A percentile compares a stretch with the other conserved stretches of the same genome.
Evolutionary conservation across 1,140 invertebrate genomes (phyloP).

Genomic region (Chironomus tepperi): DNA sequence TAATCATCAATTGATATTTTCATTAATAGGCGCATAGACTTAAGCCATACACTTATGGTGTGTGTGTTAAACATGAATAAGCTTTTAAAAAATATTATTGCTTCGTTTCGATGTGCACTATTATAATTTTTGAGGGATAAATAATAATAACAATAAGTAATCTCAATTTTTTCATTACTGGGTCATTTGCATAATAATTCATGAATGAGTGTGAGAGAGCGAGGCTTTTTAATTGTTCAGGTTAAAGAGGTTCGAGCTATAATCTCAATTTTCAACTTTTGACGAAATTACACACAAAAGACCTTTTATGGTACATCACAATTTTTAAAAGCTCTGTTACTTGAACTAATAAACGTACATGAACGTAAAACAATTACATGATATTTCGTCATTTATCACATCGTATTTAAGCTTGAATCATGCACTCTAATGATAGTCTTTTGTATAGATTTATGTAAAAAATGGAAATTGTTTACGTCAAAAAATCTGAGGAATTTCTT

Average conservation of each 20-base stretch:
- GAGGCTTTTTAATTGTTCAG: neutral
- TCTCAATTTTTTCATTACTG: neutral
- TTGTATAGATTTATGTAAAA: neutral
- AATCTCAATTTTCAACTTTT: neutral
- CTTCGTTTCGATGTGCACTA: no score
- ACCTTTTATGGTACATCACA: conserved; percentile 1
- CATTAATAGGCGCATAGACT: conserved; percentile 19
- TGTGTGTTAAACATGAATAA: conserved; percentile 9
- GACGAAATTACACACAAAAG: conserved; percentile 7
- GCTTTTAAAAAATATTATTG: neutral
- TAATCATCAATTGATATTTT: conserved; percentile 14
- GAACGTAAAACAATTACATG: conserved; percentile 1
- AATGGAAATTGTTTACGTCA: no score
- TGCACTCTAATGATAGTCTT: neutral
- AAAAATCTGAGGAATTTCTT: no score
- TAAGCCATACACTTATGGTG: neutral
- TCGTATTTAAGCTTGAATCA: neutral
- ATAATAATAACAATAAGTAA: neutral
- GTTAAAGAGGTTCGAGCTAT: conserved; percentile 1
- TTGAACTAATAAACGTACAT: neutral
- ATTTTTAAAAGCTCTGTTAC: neutral
- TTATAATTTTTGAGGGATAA: neutral
- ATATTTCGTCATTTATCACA: conserved; percentile 4
- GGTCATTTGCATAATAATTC: conserved; percentile 13
- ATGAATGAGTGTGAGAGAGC: neutral